These are phyloP conservation scores for Amitus sp. DNA, from an alignment of 2,888 invertebrate genomes.

Conservation along the genomic window DNA sequence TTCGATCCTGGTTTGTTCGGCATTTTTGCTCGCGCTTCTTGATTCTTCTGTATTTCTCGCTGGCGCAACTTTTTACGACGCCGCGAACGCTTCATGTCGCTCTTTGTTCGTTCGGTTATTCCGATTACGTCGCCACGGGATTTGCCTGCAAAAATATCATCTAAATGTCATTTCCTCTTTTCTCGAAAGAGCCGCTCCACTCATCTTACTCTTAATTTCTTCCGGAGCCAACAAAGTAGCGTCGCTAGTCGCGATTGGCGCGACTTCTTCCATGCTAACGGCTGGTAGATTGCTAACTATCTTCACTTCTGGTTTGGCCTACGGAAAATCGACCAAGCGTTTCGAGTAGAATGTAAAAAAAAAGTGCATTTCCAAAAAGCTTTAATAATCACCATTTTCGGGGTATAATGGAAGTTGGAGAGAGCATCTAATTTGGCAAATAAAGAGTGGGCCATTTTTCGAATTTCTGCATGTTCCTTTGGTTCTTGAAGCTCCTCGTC, in stretches of 20 bases:
- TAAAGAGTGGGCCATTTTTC: conserved; percentile 76
- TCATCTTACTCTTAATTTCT: conserved; percentile 79
- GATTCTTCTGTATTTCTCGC: conserved; percentile 65
- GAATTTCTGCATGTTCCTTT: conserved; percentile 82
- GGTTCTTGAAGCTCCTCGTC: conserved; percentile 73
- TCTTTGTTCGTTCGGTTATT: conserved; percentile 82
- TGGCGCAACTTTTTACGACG: conserved; percentile 87
- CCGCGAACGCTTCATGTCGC: conserved; percentile 90
- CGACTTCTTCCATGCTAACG: conserved; percentile 94
- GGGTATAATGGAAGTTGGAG: conserved; percentile 94
- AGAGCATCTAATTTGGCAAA: conserved; percentile 91
- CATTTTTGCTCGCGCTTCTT: conserved; percentile 63
- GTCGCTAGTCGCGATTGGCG: conserved; percentile 88
- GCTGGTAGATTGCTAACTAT: conserved; percentile 92
- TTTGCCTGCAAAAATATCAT: conserved; percentile 62
- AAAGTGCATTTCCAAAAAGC: conserved; percentile 4
- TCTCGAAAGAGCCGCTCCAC: no score
- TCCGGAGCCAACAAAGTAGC: conserved; percentile 90
- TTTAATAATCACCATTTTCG: conserved; percentile 75
- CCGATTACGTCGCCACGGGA: conserved; percentile 71
- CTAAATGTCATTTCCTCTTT: no score
- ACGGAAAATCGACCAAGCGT: no score
- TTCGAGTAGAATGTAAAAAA: not conserved
- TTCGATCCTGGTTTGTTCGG: conserved; percentile 46
- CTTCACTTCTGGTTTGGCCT: conserved; percentile 86